These are phyloP conservation scores for Dendrolimus kikuchii DNA, from an alignment of 1,140 invertebrate genomes.

Conservation along the genomic window DNA sequence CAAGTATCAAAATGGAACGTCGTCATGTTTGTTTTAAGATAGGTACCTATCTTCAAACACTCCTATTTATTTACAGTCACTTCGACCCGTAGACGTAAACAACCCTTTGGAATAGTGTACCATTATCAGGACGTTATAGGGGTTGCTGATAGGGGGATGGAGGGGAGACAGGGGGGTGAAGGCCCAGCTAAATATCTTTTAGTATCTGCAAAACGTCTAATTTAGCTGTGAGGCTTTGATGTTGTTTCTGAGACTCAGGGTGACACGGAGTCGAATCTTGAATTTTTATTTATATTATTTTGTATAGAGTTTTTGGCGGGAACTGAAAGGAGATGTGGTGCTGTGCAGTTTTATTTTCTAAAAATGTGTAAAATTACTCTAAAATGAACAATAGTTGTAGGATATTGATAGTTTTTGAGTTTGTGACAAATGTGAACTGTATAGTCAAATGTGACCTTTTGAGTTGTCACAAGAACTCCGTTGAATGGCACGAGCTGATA, in stretches of 20 bases:
- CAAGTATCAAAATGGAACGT: too few species aligned
- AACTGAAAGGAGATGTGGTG: too few species aligned
- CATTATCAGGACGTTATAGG: conserved; percentile 11
- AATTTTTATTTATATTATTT: conserved; percentile 3
- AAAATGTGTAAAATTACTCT: too few species aligned
- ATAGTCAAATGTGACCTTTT: too few species aligned
- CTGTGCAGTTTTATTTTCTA: too few species aligned
- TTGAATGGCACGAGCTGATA: too few species aligned
- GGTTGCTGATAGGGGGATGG: not conserved
- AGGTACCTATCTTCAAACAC: too few species aligned
- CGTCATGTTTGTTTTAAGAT: too few species aligned
- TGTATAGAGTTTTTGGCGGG: conserved; percentile 1
- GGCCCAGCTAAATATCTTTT: conserved; percentile 43
- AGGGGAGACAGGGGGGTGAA: conserved; percentile 12
- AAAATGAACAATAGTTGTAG: too few species aligned
- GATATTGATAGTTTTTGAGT: too few species aligned
- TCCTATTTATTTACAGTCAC: not conserved
- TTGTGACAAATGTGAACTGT: too few species aligned
- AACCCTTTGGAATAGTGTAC: conserved; percentile 33
- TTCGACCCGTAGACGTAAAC: conserved; percentile 17
- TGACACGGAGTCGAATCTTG: conserved; percentile 13
- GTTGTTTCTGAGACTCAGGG: conserved; percentile 19
- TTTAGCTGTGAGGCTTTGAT: conserved; percentile 43
- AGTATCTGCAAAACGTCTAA: conserved; percentile 55
- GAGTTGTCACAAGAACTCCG: too few species aligned